Evolutionary conservation across 2,113 vertebrate species (phyloP), one percentile per base, ranked within the genome.

Genomic region (Ceyx margarethae): DNA sequence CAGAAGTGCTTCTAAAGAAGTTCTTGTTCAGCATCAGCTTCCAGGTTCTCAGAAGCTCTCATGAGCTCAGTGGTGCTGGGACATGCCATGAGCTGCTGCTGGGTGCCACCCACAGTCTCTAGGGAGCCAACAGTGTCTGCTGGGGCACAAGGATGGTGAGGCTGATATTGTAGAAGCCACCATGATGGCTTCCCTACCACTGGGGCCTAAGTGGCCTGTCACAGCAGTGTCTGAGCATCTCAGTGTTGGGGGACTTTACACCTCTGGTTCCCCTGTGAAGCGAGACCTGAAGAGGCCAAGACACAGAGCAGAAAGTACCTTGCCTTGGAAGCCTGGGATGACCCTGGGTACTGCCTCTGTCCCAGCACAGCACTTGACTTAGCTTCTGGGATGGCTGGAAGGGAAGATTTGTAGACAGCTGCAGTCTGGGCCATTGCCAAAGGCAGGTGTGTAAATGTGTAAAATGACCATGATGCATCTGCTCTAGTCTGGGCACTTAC

Each of bases 191-290:
- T 80, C 37, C 50, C 17, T 72, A 2, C 25, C 11, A 13, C 43
- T 56, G 43, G 16, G 71, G 23, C 42, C 50, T 22, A 12, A 26
- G 11, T 83, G 76, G 46, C 26, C 40, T 57, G 35, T 77, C 73
- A 20, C 23, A 85, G 33, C 54, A 58, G 28, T 1, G 0, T 45
- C 56, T 0, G 2, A 51, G 48, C 0, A 0, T 42, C 45, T 82
- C 0, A 0, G 6, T 46, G 29, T 17, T 60, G 29, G 23, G 7
- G 15, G 4, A 64, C 61, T 71, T 71, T 10, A 65, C 26, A 8
- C 11, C 13, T 33, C 10, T 35, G 45, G 13, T 53, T 65, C 54
- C 23, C 9, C 40, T 65, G 56, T 23, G 42, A 85, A 56, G 58
- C 69, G 85, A 51, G 42, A 42, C 17, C 46, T 74, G 46, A 12